Evolutionary conservation across 2,888 invertebrate genomes (phyloP).

Genomic region (Ennomos fuscantarius): DNA sequence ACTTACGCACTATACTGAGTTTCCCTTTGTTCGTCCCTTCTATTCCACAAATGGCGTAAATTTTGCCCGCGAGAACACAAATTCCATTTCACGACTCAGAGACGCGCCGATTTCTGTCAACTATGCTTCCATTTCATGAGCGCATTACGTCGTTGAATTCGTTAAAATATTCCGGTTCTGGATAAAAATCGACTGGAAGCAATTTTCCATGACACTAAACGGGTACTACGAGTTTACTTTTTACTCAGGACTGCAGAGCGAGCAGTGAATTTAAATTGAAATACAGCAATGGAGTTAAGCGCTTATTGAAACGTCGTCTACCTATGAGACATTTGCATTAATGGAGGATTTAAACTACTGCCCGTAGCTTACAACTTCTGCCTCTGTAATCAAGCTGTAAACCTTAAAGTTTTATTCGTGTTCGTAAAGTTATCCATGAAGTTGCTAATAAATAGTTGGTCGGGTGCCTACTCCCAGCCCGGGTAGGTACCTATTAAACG

Average conservation of each 20-base stretch:
- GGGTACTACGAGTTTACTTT: slow-evolving; percentile 17
- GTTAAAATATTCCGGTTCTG: slow-evolving; percentile 27
- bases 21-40: slow-evolving; percentile 20
- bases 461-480: slow-evolving; percentile 21
- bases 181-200: slow-evolving; percentile 43
- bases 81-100: slow-evolving; percentile 45
- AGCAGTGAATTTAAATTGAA: slow-evolving; percentile 30
- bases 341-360: slow-evolving; percentile 27
- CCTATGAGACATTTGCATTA: slow-evolving; percentile 32
- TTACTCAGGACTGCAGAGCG: slow-evolving; percentile 16
- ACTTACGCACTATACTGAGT: slow-evolving; percentile 15
- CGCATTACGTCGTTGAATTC: slow-evolving; percentile 37
- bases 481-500: slow-evolving; percentile 13
- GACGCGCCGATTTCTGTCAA: slow-evolving; percentile 49
- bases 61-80: slow-evolving; percentile 47
- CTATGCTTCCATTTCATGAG: slow-evolving; percentile 42
- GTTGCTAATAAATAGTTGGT: slow-evolving; percentile 38
- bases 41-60: slow-evolving; percentile 44
- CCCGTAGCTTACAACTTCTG: slow-evolving; percentile 21
- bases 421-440: slow-evolving; percentile 40
- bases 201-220: slow-evolving; percentile 37
- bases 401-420: slow-evolving; percentile 38
- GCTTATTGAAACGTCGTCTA: slow-evolving; percentile 17
- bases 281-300: slow-evolving; percentile 19
- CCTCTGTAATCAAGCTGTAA: slow-evolving; percentile 32